Evolutionary conservation across 2,888 invertebrate genomes (phyloP).

Genomic region (Synanthedon formicaeformis): DNA sequence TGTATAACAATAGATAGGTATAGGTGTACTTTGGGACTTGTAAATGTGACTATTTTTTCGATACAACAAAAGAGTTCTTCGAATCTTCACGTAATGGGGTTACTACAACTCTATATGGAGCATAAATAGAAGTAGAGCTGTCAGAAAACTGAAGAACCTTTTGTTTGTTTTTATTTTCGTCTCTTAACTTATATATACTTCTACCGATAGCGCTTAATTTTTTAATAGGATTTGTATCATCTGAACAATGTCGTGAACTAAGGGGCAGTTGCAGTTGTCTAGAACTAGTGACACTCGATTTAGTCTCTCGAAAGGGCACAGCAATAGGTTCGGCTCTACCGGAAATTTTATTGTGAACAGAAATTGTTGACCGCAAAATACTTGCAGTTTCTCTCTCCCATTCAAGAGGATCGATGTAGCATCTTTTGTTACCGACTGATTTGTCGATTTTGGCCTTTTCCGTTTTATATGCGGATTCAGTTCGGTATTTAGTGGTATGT

Average conservation of each 20-base stretch:
- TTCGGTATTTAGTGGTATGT: constrained; percentile 44
- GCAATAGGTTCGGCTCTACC: constrained; percentile 31
- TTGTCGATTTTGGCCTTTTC: constrained; percentile 50
- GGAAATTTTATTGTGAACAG: constrained; percentile 51
- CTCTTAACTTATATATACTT: constrained; percentile 51
- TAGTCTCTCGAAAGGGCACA: constrained; percentile 37
- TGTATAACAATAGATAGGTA: neutral
- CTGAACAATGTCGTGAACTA: constrained; percentile 30
- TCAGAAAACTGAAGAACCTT: constrained; percentile 50
- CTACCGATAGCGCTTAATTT: constrained; percentile 57
- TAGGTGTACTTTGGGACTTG: neutral
- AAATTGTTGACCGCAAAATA: constrained; percentile 59
- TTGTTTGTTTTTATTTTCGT: constrained; percentile 39
- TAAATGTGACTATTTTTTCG: neutral
- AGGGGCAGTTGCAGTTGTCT: constrained; percentile 29
- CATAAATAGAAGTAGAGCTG: constrained; percentile 51
- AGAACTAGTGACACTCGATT: constrained; percentile 35
- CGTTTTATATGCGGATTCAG: constrained; percentile 52
- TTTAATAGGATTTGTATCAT: constrained; percentile 44
- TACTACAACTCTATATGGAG: constrained; percentile 47
- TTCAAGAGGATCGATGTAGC: constrained; percentile 61
- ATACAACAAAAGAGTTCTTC: neutral
- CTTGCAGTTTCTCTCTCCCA: constrained; percentile 72
- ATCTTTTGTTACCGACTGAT: constrained; percentile 66
- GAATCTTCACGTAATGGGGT: constrained; percentile 44